Conservation (phyloP, 2,113 vertebrate genomes). For the Ornithorhynchus anatinus region DNA sequence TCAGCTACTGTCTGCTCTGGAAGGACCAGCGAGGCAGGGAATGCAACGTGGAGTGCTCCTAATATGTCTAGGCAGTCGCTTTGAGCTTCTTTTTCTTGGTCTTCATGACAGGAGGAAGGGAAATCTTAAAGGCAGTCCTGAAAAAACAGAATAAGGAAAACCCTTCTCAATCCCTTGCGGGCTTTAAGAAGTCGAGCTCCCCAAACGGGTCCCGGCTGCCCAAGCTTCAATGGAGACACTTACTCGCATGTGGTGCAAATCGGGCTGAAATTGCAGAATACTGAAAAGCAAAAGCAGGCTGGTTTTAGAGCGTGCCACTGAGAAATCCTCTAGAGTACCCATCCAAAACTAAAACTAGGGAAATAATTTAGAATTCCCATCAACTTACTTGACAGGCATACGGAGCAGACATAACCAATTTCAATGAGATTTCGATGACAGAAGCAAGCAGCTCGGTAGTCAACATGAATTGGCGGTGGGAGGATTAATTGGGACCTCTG, state of each 20-base stretch:
- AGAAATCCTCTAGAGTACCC: background rate
- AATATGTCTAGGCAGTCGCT: constrained; percentile 48
- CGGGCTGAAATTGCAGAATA: constrained; percentile 98
- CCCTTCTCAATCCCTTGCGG: background rate
- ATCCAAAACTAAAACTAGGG: background rate
- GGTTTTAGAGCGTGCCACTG: background rate
- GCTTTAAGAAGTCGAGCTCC: too few species aligned
- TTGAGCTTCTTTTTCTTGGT: constrained; percentile 97
- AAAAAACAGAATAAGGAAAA: constrained; percentile 31
- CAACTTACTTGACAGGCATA: constrained; percentile 93
- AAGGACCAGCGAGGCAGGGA: background rate
- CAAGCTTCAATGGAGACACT: constrained; percentile 62
- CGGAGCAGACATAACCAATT: constrained; percentile 96
- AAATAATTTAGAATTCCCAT: background rate
- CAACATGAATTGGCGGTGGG: constrained; percentile 89
- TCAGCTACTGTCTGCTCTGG: background rate
- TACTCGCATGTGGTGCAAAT: constrained; percentile 99
- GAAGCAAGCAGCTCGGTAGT: constrained; percentile 97
- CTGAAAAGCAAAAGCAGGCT: constrained; percentile 65
- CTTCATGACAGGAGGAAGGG: constrained; percentile 91
- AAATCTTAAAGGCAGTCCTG: constrained; percentile 97
- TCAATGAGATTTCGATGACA: constrained; percentile 98
- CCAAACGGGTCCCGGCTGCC: fast-evolving
- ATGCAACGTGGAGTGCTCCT: background rate
- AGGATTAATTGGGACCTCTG: constrained; percentile 89